These are phyloP conservation scores for Nomada hirtipes DNA, from an alignment of 2,888 invertebrate species.

Conservation along the genomic window DNA sequence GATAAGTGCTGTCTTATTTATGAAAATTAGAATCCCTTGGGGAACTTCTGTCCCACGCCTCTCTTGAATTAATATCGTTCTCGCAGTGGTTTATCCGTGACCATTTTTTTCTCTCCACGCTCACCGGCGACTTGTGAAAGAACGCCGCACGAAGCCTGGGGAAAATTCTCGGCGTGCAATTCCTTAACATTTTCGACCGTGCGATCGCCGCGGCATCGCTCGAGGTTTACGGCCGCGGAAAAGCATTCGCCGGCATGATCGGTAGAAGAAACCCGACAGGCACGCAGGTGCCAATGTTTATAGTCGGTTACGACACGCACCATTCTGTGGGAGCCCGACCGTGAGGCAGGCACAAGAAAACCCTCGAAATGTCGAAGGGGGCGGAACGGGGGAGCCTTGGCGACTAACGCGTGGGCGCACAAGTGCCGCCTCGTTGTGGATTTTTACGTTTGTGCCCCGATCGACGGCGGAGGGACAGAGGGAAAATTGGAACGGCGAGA, in stretches of 20 bases:
- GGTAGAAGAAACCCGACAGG: slow-evolving; percentile 55
- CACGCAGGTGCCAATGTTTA: slow-evolving; percentile 65
- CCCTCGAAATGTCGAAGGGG: slow-evolving; percentile 1
- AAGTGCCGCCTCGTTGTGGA: slow-evolving; percentile 16
- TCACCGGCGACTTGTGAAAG: background rate
- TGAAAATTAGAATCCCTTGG: too few species aligned
- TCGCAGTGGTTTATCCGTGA: background rate
- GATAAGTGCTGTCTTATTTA: background rate
- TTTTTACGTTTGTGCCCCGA: slow-evolving; percentile 29
- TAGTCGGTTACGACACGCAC: slow-evolving; percentile 61
- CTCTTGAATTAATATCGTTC: background rate
- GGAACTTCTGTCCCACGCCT: background rate
- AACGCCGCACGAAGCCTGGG: background rate
- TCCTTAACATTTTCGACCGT: background rate
- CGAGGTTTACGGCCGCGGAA: slow-evolving; percentile 34
- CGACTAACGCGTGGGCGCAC: slow-evolving; percentile 31
- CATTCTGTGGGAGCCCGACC: slow-evolving; percentile 44
- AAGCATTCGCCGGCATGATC: slow-evolving; percentile 24
- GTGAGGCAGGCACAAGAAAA: slow-evolving; percentile 26
- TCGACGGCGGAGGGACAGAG: slow-evolving; percentile 38
- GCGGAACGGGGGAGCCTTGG: background rate
- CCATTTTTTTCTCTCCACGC: background rate
- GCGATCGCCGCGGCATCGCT: background rate
- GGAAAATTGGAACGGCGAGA: slow-evolving; percentile 49
- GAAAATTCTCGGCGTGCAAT: slow-evolving; percentile 12